A percentile compares a stretch with the other conserved stretches of the same genome.
phyloP scores from a whole-genome alignment of 2,797 vertebrate genomes.

The Falco cherrug region DNA sequence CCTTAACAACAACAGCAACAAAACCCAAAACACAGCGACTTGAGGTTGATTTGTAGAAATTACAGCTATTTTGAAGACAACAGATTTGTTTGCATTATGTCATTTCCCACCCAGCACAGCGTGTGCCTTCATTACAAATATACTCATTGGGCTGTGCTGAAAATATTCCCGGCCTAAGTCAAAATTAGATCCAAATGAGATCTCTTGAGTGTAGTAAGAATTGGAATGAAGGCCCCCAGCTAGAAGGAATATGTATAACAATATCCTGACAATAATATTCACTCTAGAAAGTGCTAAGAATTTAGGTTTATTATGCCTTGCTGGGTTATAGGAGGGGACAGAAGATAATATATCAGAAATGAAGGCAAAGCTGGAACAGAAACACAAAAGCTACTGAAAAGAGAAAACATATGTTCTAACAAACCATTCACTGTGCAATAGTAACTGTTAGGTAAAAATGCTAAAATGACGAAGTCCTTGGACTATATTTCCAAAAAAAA shows the following conservation, averaged over 20 bases:
- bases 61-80: constrained; percentile 29
- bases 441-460: constrained; percentile 4
- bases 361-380: neutral
- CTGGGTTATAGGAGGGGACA: neutral
- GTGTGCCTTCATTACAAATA: constrained; percentile 16
- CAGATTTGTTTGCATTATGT: constrained; percentile 53
- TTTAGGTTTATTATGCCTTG: constrained; percentile 30
- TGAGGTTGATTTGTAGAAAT: neutral
- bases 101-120: neutral
- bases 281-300: constrained; percentile 7
- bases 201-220: constrained; percentile 34
- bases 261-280: constrained; percentile 43
- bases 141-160: neutral
- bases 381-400: constrained; percentile 9
- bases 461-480: neutral
- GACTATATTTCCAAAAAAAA: constrained; percentile 3
- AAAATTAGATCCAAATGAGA: constrained; percentile 50
- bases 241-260: constrained; percentile 9
- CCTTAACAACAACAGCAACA: neutral
- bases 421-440: neutral
- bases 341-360: neutral
- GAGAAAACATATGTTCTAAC: neutral
- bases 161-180: neutral
- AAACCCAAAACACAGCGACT: neutral
- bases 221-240: neutral